These are phyloP conservation scores for Eumacrocentrus americanus DNA, from an alignment of 2,888 invertebrate genomes.

Conservation along the genomic window DNA sequence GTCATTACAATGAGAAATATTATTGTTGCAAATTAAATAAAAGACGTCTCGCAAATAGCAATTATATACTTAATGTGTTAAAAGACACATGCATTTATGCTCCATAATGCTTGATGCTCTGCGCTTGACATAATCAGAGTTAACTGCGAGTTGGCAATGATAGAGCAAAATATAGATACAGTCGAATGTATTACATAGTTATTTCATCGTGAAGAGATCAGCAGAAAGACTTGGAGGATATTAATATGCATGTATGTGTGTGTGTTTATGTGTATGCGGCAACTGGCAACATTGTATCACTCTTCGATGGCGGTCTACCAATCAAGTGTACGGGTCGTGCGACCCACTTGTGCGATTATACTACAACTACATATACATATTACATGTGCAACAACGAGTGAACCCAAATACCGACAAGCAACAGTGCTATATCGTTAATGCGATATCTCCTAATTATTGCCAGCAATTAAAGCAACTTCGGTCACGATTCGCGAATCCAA, in stretches of 20 bases:
- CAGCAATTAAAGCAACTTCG: constrained; percentile 16
- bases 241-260: too few relatives aligned
- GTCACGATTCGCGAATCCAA: not conserved
- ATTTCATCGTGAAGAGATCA: too few relatives aligned
- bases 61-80: too few relatives aligned
- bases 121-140: too few relatives aligned
- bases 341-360: constrained; percentile 7
- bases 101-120: not conserved
- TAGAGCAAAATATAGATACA: too few relatives aligned
- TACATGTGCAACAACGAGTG: not conserved
- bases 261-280: too few relatives aligned
- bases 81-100: too few relatives aligned
- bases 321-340: constrained; percentile 1
- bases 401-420: constrained; percentile 5
- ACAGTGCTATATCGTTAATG: constrained; percentile 8
- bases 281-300: constrained; percentile 19
- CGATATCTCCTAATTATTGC: constrained; percentile 30
- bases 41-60: too few relatives aligned
- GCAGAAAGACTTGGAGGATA: too few relatives aligned
- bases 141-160: not conserved
- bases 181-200: too few relatives aligned
- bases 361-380: not conserved
- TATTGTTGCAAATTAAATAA: not conserved
- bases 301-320: not conserved
- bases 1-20: too few relatives aligned